Conservation (phyloP, 2,888 invertebrate genomes). For the Syrista parreyssii region DNA sequence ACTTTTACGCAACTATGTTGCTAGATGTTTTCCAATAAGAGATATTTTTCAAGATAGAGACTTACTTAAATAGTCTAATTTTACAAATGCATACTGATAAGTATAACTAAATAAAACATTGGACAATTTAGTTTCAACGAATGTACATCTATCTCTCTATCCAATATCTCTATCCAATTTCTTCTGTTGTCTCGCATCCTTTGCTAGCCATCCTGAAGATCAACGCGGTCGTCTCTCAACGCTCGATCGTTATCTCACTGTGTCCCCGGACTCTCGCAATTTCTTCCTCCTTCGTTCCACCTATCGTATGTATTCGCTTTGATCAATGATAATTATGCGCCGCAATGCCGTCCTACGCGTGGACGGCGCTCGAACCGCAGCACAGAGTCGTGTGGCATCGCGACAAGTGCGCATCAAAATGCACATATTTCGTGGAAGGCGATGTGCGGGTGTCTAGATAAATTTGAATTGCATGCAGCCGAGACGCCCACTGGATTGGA, state of each 20-base stretch:
- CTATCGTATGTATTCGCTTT: not conserved
- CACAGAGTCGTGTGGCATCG: not conserved
- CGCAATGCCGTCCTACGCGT: not conserved
- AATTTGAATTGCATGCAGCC: slow-evolving; percentile 22
- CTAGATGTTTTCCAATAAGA: not conserved
- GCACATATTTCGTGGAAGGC: slow-evolving; percentile 20
- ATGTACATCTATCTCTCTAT: not conserved
- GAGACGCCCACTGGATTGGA: not conserved
- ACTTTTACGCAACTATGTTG: not conserved
- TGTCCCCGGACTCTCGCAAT: not conserved
- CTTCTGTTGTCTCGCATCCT: not conserved
- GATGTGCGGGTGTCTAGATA: slow-evolving; percentile 18
- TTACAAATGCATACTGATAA: not conserved
- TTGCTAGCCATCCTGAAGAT: not conserved
- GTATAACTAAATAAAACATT: not conserved
- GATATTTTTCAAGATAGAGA: no score
- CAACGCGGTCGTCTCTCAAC: not conserved
- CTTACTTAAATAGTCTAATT: not conserved
- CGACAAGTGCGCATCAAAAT: slow-evolving; percentile 18
- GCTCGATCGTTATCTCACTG: not conserved
- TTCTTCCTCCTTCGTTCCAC: not conserved
- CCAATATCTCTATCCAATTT: not conserved
- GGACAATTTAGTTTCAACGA: not conserved
- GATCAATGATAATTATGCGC: not conserved
- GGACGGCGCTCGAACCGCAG: not conserved